Percentiles rank a stretch among this genome's conserved stretches.
These are phyloP conservation scores for Delichon dasypus DNA, from an alignment of 2,797 vertebrate species.

Conservation along the genomic window DNA sequence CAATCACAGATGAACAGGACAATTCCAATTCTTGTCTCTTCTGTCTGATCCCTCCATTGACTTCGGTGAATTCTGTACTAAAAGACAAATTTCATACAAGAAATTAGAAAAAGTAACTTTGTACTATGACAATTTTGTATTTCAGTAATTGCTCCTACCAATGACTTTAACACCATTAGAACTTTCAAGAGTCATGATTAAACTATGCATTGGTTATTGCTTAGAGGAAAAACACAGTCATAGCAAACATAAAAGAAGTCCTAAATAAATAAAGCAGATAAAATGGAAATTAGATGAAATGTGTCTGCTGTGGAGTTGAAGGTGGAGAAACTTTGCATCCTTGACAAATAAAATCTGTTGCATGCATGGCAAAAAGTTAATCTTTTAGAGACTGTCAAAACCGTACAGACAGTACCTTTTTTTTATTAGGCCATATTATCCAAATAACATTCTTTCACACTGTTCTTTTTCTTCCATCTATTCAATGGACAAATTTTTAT, in stretches of 20 bases:
- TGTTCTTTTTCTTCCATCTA: neutral
- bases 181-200: neutral
- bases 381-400: neutral
- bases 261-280: neutral
- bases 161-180: neutral
- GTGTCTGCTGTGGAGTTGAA: neutral
- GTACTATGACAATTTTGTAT: neutral
- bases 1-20: slow-evolving; percentile 80
- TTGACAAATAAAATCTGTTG: neutral
- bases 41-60: slow-evolving; percentile 70
- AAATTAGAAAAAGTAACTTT: neutral
- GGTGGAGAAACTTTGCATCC: neutral
- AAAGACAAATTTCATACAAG: slow-evolving; percentile 61
- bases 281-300: neutral
- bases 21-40: slow-evolving; percentile 83
- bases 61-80: slow-evolving; percentile 84
- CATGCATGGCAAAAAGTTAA: neutral
- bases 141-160: neutral
- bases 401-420: neutral
- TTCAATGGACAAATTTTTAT: neutral
- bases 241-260: neutral
- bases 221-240: neutral
- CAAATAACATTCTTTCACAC: neutral
- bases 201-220: neutral
- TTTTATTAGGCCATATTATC: neutral